Percentiles rank a stretch among this genome's conserved stretches.
These are phyloP conservation scores for Drosophila nigrodunni DNA, from an alignment of 1,140 invertebrate species.

Conservation along the genomic window DNA sequence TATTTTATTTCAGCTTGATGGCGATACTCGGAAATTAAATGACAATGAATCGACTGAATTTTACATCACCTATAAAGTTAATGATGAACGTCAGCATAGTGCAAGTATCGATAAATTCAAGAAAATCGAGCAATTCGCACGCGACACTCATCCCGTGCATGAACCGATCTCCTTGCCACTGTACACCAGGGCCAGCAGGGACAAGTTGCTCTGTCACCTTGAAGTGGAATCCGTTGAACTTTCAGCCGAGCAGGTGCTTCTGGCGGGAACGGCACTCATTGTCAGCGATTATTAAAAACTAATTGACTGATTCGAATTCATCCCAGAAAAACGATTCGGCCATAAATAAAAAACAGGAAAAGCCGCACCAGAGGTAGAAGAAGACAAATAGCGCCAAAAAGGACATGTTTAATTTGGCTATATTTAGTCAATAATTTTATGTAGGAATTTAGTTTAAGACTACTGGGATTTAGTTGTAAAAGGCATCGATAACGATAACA, in stretches of 20 bases:
- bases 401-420: slow-evolving; percentile 12
- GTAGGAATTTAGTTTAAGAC: not conserved
- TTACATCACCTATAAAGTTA: slow-evolving; percentile 51
- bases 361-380: slow-evolving; percentile 17
- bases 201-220: slow-evolving; percentile 70
- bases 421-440: not conserved
- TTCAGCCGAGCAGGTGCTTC: slow-evolving; percentile 57
- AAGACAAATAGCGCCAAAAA: not conserved
- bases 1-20: slow-evolving; percentile 52
- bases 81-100: not conserved
- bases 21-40: slow-evolving; percentile 45
- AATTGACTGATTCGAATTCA: not conserved
- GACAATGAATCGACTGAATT: slow-evolving; percentile 38
- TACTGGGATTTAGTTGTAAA: not conserved
- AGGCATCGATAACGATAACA: not conserved
- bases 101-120: slow-evolving; percentile 27
- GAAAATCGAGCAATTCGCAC: slow-evolving; percentile 37
- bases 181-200: slow-evolving; percentile 64
- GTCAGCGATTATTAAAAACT: slow-evolving; percentile 67
- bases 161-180: slow-evolving; percentile 58
- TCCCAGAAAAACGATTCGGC: slow-evolving; percentile 26
- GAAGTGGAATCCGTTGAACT: slow-evolving; percentile 52
- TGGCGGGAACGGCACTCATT: slow-evolving; percentile 78
- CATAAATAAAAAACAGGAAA: slow-evolving; percentile 5
- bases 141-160: not conserved